phyloP scores from a whole-genome alignment of 2,797 vertebrate species.

The Enteromius viviparus region DNA sequence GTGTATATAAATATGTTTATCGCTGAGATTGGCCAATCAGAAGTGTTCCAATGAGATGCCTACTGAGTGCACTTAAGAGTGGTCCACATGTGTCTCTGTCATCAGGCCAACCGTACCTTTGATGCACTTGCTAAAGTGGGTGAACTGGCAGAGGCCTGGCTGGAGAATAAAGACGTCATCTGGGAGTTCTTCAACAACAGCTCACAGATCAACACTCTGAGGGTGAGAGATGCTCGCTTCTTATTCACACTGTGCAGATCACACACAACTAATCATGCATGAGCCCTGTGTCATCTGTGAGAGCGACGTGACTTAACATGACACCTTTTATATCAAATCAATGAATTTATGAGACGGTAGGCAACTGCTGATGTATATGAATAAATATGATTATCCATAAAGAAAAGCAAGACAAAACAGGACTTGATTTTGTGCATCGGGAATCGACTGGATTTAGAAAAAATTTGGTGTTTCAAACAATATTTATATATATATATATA shows the following conservation, averaged over 20 bases:
- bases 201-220: conserved; percentile 50
- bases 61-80: not conserved
- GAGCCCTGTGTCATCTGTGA: not conserved
- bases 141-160: conserved; percentile 44
- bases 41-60: not conserved
- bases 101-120: conserved; percentile 57
- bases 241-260: not conserved
- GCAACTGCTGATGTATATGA: not conserved
- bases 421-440: not conserved
- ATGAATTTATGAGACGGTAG: not conserved
- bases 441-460: not conserved
- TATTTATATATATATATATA: not conserved
- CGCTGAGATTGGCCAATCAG: not conserved
- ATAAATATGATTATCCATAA: not conserved
- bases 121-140: conserved; percentile 47
- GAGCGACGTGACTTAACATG: too few relatives aligned
- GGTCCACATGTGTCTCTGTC: not conserved
- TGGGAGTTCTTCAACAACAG: conserved; percentile 55
- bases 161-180: conserved; percentile 44
- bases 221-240: conserved; percentile 41
- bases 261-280: not conserved
- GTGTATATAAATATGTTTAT: not conserved
- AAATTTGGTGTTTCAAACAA: not conserved
- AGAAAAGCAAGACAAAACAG: not conserved
- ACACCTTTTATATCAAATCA: not conserved